phyloP scores from a whole-genome alignment of 2,888 invertebrate species.

The Timema cristinae region DNA sequence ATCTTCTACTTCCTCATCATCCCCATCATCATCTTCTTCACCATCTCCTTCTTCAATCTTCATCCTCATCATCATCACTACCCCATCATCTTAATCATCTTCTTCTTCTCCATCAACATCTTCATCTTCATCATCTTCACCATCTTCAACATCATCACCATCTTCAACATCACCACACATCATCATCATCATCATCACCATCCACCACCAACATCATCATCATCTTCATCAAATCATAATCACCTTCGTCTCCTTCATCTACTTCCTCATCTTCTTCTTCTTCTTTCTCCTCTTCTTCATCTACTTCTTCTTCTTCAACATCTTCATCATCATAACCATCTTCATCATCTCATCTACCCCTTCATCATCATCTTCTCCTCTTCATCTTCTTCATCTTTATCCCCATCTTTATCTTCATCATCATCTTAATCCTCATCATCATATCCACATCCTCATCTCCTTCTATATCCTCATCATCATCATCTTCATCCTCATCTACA shows the following conservation, averaged over 20 bases:
- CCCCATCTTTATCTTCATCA: neutral
- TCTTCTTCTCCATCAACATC: neutral
- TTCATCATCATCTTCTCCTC: conserved; percentile 5
- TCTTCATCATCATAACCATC: neutral
- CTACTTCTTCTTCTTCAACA: neutral
- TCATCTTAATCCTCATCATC: neutral
- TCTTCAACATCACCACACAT: conserved; percentile 1
- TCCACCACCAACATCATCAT: conserved; percentile 13
- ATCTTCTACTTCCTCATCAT: neutral
- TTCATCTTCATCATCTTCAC: neutral
- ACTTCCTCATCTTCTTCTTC: conserved; percentile 16
- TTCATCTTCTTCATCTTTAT: neutral
- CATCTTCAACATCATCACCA: conserved; percentile 7
- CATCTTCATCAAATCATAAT: neutral
- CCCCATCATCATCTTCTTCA: neutral
- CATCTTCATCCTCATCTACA: neutral
- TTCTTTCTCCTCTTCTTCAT: conserved; percentile 14
- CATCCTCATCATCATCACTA: conserved; percentile 2
- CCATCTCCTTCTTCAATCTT: neutral
- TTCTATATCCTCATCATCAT: neutral
- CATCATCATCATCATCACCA: conserved; percentile 18
- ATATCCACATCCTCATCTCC: neutral
- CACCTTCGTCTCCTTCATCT: neutral
- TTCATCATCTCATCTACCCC: neutral
- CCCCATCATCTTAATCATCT: neutral